phyloP scores from a whole-genome alignment of 1,140 invertebrate species.

The Caenorhabditis tropicalis region DNA sequence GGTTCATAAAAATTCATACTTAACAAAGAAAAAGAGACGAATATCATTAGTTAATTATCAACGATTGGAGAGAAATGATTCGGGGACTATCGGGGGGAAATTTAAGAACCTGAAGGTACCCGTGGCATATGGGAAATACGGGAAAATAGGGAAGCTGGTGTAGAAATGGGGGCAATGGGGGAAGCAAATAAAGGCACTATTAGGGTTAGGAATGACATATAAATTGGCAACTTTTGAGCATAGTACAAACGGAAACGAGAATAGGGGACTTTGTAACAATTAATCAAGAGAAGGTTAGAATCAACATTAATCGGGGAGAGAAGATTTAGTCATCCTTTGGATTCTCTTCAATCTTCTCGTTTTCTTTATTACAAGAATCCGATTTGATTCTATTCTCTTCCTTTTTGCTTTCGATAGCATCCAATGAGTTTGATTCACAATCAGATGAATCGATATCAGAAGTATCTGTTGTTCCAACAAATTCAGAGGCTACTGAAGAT shows the following conservation, averaged over 20 bases:
- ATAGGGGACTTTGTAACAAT: neutral
- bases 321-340: slow-evolving; percentile 1
- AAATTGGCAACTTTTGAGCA: slow-evolving; percentile 32
- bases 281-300: neutral
- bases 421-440: neutral
- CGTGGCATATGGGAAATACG: neutral
- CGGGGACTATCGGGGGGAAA: neutral
- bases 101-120: slow-evolving; percentile 10
- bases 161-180: neutral
- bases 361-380: neutral
- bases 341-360: neutral
- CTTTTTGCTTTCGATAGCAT: neutral
- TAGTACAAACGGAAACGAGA: neutral
- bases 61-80: neutral
- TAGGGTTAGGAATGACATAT: slow-evolving; percentile 29
- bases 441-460: neutral
- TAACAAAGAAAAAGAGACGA: neutral
- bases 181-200: slow-evolving; percentile 15
- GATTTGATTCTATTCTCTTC: neutral
- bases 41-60: slow-evolving; percentile 39
- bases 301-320: neutral
- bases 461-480: neutral
- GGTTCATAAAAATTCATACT: slow-evolving; percentile 38
- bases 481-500: neutral
- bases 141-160: neutral